Evolutionary conservation across 2,797 vertebrate species (phyloP), one percentile per base, ranked within the genome.

Genomic region (Pangasius macronema): DNA sequence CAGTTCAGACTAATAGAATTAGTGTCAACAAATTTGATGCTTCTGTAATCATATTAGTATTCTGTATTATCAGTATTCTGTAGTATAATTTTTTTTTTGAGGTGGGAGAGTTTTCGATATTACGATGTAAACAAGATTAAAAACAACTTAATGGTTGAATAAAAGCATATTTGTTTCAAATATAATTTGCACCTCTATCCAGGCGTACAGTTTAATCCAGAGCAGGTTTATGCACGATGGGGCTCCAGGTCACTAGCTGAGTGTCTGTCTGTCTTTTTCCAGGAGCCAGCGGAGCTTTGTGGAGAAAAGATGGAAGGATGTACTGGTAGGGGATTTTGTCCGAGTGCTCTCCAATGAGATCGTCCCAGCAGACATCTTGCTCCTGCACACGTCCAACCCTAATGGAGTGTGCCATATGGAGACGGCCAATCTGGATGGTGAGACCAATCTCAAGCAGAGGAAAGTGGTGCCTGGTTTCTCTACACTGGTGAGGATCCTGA

Each of bases 401-500:
- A 96, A 94, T 0, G 94, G 97, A 1, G 93, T 97, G 92, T 99
- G 98, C 91, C 95, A 96, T 93, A 93, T 98, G 81, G 97, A 99
- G 89, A 99, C 97, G 0, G 94, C 97, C 93, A 99, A 95, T 94
- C 94, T 99, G 16, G 98, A 99, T 0, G 98, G 98, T 72, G 98
- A 99, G 92, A 99, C 97, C 86, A 99, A 97, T 93, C 96, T 99
- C 53, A 99, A 99, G 51, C 97, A 97, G 92, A 97, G 97, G 88
- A 95, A 27, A 68, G 96, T 93, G 0, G 95, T 98, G 85, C 91
- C 90, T 79, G 97, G 96, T 11, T 92, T 97, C 91, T 93, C 94
- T 18, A 85, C 91, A 77, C 91, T 89, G 89, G 98, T 99, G 91
- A 93, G 95, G 27, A 36, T 30, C 24, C 72, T 3, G 72, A 36